Evolutionary conservation across 2,113 vertebrate genomes (phyloP).

Genomic region (Fregetta grallaria): DNA sequence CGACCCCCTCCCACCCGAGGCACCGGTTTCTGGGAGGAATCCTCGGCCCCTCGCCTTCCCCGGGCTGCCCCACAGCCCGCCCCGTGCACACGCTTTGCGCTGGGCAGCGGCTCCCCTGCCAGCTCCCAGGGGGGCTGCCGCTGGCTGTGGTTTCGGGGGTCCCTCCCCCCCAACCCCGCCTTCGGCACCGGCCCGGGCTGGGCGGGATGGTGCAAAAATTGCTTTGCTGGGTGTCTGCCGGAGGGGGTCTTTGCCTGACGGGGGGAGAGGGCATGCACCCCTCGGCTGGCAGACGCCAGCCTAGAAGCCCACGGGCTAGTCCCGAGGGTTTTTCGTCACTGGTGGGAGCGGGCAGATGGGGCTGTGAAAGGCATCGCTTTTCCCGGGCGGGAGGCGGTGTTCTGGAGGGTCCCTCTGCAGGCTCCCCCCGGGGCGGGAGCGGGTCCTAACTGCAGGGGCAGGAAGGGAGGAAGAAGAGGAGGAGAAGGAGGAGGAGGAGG

Average conservation of each 20-base stretch:
- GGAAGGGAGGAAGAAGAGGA: neutral
- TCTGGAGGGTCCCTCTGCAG: neutral
- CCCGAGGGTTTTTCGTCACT: neutral
- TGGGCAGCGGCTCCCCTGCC: neutral
- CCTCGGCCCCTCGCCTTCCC: neutral
- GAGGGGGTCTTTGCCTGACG: neutral
- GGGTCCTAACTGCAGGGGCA: neutral
- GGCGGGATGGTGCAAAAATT: neutral
- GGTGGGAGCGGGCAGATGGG: neutral
- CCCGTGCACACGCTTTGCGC: too few species aligned
- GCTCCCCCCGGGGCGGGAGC: neutral
- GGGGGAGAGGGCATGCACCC: too few species aligned
- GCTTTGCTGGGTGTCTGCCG: neutral
- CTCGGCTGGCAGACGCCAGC: neutral
- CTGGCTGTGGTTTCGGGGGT: neutral
- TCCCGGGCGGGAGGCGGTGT: neutral
- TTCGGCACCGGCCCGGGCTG: neutral
- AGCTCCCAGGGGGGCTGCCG: neutral
- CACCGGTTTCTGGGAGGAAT: neutral
- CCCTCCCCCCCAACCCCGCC: neutral
- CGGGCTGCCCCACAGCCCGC: neutral
- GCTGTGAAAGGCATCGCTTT: neutral
- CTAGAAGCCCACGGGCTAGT: neutral
- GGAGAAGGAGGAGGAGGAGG: neutral
- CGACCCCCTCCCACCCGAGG: too few species aligned